Evolutionary conservation across 2,113 vertebrate species (phyloP), one percentile per base, ranked within the genome.

Genomic region (Saimiri boliviensis): DNA sequence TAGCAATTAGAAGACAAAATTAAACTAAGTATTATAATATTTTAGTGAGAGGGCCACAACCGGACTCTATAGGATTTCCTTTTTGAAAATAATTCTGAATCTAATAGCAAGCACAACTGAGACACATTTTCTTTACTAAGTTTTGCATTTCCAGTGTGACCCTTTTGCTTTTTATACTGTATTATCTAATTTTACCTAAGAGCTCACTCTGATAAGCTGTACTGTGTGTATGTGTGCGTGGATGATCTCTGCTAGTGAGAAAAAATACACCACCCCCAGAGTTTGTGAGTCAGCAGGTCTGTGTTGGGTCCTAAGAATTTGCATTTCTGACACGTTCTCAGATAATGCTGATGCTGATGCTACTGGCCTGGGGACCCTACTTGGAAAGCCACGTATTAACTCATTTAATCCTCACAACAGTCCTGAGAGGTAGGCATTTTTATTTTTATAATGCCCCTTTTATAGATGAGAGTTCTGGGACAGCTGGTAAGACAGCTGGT

Each of bases 11-110:
- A 17, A 40, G 63, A 85, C 35, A 89, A 76, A 73, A 40, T 30
- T 52, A 68, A 97, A 88, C 21, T 3, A 52, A 52, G 17, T 19
- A 32, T 93, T 20, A 66, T 81, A 66, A 35, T 68, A 56, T 92
- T 79, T 70, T 87, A 63, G 71, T 42, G 54, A 66, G 37, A 11
- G 52, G 30, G n/a, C 45, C 58, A 27, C 25, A 58, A 47, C 42
- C 45, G 25, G 21, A 40, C n/a, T 66, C 30, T 82, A 74, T 47
- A 83, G 68, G 35, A 73, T 80, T 89, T 85, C 37, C n/a, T 54
- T 91, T 83, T 42, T 76, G 23, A 91, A 93, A 86, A 79, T 70
- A 60, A 73, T 47, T 58, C 63, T 93, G 76, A 76, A 76, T 77
- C 30, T 86, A 83, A 83, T 68, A 91, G 30, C n/a, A 95, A 63